Evolutionary conservation across 2,888 invertebrate genomes (phyloP), one percentile per base, ranked within the genome.

Genomic region (Monopis laevigella): DNA sequence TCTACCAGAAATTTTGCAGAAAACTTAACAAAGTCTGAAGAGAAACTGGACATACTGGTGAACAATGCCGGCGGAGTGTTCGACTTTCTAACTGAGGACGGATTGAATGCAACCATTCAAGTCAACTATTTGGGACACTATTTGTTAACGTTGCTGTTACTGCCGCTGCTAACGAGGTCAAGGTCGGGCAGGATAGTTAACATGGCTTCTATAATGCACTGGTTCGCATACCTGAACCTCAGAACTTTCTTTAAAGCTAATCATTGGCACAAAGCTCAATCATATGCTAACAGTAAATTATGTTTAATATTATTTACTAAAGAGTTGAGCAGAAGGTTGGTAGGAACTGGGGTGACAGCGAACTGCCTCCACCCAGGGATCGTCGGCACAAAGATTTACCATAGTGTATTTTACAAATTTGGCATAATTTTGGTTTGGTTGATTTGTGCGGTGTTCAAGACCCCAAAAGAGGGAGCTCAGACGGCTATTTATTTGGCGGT

Each of bases 101-200:
- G 90, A 1, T 68, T 96, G 46, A 95, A 96, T 61, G 74, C 88
- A 47, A 92, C 92, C 7, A 93, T 96, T 89, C 95, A 92, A 38
- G 93, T 95, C 2, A 98, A 98, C 65, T 92, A 96, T 56, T 93
- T 91, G 62, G 97, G 97, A 0, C 92, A 94, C 7, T 97, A 96
- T 63, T 80, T 98, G 19, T 75, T 98, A 39, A 96, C 96, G 0
- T 89, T 95, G 61, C 84, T 98, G 21, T 83, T 98, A 26, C 86
- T 93, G 50, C 92, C 92, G 70, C 71, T 93, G 46, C 59, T 93
- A 47, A 89, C 86, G 60, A 86, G 83, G 56, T 85, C 86, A 8
- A 83, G 85, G 10, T 88, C 90, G 3, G 86, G 89, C 43, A 85
- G 93, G 45, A 86, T 94, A 1, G 85, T 93, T 0, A 86, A 90